Percentiles rank a stretch among this genome's conserved stretches.
Conservation (phyloP, 2,797 vertebrate species). For the Pangasius djambal region DNA sequence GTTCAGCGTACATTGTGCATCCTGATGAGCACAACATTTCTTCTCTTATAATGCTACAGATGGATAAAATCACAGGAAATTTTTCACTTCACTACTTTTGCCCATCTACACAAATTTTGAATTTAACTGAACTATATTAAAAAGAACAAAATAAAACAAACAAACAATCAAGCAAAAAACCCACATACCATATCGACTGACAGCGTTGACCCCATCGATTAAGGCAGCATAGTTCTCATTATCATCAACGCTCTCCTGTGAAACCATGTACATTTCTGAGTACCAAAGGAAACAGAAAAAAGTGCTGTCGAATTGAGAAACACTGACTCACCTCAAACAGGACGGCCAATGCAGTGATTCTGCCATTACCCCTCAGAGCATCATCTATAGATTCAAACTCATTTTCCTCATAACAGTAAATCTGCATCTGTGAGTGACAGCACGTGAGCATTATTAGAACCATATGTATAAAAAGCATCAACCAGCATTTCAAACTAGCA, state of each 20-base stretch:
- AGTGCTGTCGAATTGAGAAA: not conserved
- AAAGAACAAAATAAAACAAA: not conserved
- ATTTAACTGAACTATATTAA: not conserved
- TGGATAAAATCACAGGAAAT: not conserved
- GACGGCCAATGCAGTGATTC: slow-evolving; percentile 85
- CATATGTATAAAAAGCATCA: not conserved
- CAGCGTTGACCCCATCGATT: slow-evolving; percentile 84
- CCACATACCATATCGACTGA: slow-evolving; percentile 91
- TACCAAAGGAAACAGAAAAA: not conserved
- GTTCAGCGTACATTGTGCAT: not conserved
- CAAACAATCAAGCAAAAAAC: not conserved
- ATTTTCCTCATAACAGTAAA: slow-evolving; percentile 86
- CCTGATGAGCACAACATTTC: not conserved
- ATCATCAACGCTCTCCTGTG: slow-evolving; percentile 84
- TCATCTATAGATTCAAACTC: slow-evolving; percentile 84
- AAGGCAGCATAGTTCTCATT: slow-evolving; percentile 83
- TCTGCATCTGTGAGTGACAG: slow-evolving; percentile 85
- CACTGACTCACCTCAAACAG: slow-evolving; percentile 84
- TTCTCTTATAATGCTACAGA: not conserved
- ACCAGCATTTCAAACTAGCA: not conserved
- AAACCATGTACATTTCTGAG: slow-evolving; percentile 42
- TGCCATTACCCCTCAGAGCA: slow-evolving; percentile 84
- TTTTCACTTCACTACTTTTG: not conserved
- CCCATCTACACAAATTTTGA: not conserved
- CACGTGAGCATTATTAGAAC: not conserved